These are phyloP conservation scores for Oncorhynchus masou DNA, from an alignment of 2,113 vertebrate genomes.

Conservation along the genomic window DNA sequence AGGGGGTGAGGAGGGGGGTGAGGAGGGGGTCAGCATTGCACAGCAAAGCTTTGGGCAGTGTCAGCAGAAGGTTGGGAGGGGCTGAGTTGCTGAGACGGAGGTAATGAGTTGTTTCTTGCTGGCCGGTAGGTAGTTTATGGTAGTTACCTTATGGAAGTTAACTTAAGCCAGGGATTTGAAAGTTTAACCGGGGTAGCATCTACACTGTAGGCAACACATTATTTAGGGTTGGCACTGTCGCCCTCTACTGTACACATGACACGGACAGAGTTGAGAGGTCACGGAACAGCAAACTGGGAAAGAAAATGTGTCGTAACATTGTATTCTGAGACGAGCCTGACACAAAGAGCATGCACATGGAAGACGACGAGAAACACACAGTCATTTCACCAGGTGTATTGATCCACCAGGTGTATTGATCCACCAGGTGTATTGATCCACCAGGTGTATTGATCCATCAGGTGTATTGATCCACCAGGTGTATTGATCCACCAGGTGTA, in stretches of 20 bases:
- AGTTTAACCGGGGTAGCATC: neutral
- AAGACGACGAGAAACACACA: neutral
- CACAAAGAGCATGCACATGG: neutral
- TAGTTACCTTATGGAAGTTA: neutral
- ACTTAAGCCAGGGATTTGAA: constrained; percentile 11
- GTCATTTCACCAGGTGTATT: neutral
- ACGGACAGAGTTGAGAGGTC: constrained; percentile 11
- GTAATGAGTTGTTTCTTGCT: constrained; percentile 21
- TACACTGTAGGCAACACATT: neutral
- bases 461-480: neutral
- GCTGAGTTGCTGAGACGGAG: constrained; percentile 29
- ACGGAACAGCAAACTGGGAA: constrained; percentile 26
- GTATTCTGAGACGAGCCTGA: neutral
- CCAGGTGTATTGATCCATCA: neutral
- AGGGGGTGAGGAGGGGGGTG: constrained; percentile 31
- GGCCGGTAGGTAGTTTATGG: no score
- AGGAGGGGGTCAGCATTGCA: constrained; percentile 61
- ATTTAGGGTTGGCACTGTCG: constrained; percentile 29
- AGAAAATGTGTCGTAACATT: constrained; percentile 34
- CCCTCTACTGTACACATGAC: constrained; percentile 45
- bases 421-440: neutral
- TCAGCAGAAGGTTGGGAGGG: constrained; percentile 45
- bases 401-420: neutral
- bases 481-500: neutral
- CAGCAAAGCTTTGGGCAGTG: constrained; percentile 60